These are phyloP conservation scores for Furcifer pardalis DNA, from an alignment of 2,797 vertebrate species.

Conservation along the genomic window DNA sequence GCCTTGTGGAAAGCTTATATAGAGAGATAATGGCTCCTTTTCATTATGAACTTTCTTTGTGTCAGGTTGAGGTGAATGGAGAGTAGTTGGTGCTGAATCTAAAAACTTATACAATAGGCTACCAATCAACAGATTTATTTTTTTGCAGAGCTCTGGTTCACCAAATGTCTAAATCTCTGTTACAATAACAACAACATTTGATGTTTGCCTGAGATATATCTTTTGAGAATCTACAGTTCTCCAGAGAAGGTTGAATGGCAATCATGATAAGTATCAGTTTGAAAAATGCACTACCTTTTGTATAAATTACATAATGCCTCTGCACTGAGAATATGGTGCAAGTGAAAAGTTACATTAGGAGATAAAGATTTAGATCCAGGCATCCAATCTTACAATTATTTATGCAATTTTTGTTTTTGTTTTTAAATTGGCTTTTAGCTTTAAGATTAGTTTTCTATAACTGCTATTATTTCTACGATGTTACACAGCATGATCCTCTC, in stretches of 20 bases:
- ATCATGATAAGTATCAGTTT: neutral
- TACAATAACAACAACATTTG: neutral
- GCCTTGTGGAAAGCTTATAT: neutral
- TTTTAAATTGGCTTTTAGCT: neutral
- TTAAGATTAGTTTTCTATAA: too few species aligned
- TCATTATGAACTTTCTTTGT: too few species aligned
- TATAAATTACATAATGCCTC: neutral
- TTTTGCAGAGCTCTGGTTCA: neutral
- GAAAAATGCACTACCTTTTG: neutral
- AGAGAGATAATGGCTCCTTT: neutral
- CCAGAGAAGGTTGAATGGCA: neutral
- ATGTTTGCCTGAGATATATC: neutral
- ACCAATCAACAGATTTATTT: neutral
- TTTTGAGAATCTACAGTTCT: neutral
- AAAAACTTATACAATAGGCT: too few species aligned
- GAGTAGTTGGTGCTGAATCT: neutral
- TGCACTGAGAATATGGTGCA: too few species aligned
- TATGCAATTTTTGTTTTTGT: neutral
- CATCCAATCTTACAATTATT: neutral
- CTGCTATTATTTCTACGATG: too few species aligned
- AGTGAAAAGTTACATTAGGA: neutral
- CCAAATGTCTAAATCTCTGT: too few species aligned
- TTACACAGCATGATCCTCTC: too few species aligned
- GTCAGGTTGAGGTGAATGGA: too few species aligned
- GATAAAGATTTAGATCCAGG: neutral